Evolutionary conservation across 2,888 invertebrate species (phyloP).

Genomic region (Euspilapteryx auroguttella): DNA sequence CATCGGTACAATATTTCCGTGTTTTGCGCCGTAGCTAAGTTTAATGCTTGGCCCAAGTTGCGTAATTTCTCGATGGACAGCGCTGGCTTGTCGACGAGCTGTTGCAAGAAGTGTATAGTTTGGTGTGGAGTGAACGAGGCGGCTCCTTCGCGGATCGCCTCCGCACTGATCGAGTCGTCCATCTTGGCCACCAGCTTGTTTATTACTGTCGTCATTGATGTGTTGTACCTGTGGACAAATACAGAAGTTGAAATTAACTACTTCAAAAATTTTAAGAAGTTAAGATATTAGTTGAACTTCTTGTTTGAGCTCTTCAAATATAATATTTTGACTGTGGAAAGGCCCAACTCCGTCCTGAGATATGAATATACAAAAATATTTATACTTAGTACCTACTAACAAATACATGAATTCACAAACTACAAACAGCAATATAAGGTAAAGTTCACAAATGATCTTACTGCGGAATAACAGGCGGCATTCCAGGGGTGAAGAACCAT

Average conservation of each 20-base stretch:
- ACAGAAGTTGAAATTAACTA: background rate
- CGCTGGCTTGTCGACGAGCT: conserved; percentile 60
- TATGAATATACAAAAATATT: too few species aligned
- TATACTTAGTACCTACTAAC: too few species aligned
- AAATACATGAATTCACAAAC: too few species aligned
- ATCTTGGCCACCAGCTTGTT: conserved; percentile 59
- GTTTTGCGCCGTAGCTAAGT: conserved; percentile 68
- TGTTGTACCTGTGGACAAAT: conserved; percentile 63
- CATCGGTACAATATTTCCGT: conserved; percentile 80
- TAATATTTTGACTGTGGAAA: too few species aligned
- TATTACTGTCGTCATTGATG: conserved; percentile 65
- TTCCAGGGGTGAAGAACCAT: conserved; percentile 82
- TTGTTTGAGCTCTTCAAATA: too few species aligned
- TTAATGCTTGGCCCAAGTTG: conserved; percentile 66
- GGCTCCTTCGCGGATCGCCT: conserved; percentile 29
- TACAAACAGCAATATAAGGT: too few species aligned
- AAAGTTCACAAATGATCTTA: too few species aligned
- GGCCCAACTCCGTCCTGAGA: too few species aligned
- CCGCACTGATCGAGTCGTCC: conserved; percentile 51
- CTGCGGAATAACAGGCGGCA: conserved; percentile 86
- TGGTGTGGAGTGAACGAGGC: conserved; percentile 66
- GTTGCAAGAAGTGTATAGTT: conserved; percentile 68
- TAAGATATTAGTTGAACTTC: too few species aligned
- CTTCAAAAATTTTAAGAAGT: background rate
- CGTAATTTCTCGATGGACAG: conserved; percentile 60